These are phyloP conservation scores for Mystacornis crossleyi DNA, from an alignment of 2,113 vertebrate genomes.

Conservation along the genomic window DNA sequence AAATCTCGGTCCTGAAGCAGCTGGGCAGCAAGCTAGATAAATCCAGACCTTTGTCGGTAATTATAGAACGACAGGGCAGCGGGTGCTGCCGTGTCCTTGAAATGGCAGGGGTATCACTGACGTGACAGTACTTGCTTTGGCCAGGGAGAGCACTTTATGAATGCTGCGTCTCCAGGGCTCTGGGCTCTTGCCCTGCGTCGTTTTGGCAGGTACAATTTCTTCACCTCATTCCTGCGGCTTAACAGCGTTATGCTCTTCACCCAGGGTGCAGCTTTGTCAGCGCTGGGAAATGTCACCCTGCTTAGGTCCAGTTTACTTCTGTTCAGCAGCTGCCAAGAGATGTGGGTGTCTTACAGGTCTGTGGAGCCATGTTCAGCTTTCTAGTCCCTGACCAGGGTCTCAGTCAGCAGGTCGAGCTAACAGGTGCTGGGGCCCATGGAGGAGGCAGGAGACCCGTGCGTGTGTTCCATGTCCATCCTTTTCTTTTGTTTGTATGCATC, in stretches of 20 bases:
- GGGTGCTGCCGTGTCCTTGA: not conserved
- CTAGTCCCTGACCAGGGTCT: not conserved
- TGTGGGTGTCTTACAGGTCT: not conserved
- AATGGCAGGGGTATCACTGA: not conserved
- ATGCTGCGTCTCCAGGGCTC: not conserved
- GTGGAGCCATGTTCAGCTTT: not conserved
- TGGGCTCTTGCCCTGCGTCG: not conserved
- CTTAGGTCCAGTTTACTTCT: not conserved
- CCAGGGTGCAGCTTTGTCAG: not conserved
- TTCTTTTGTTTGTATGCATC: not conserved
- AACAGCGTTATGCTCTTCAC: rapidly evolving
- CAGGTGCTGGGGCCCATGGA: not conserved
- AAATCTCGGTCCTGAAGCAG: not conserved
- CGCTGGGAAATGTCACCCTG: not conserved
- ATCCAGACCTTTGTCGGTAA: not conserved
- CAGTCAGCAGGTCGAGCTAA: rapidly evolving
- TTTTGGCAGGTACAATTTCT: not conserved
- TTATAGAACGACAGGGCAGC: not conserved
- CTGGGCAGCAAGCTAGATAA: not conserved
- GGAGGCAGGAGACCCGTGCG: not conserved
- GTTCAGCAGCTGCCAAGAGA: rapidly evolving
- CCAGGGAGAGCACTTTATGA: not conserved
- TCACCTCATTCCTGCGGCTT: not conserved
- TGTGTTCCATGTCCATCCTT: not conserved
- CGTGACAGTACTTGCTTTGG: not conserved